Percentiles rank a stretch among this genome's conserved stretches.
Conservation (phyloP, 2,113 vertebrate genomes). For the Syrrhaptes paradoxus region DNA sequence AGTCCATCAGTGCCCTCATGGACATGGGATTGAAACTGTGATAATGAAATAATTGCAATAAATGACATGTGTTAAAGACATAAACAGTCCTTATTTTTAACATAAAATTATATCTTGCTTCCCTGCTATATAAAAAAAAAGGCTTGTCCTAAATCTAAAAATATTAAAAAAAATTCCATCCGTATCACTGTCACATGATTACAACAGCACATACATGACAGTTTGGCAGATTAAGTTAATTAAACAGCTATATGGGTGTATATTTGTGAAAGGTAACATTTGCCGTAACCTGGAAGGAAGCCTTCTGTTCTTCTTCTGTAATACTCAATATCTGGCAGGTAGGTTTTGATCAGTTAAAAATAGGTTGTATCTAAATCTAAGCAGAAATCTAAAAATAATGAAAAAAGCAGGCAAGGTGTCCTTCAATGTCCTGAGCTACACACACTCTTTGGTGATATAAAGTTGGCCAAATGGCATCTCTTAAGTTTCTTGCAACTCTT, state of each 20-base stretch:
- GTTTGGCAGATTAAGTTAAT: not conserved
- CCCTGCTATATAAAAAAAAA: not conserved
- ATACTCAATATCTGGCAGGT: not conserved
- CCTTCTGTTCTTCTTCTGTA: not conserved
- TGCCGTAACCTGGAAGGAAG: not conserved
- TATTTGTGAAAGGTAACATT: not conserved
- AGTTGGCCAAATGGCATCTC: not conserved
- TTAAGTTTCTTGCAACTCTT: conserved; percentile 20
- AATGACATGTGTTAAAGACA: not conserved
- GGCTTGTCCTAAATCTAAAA: not conserved
- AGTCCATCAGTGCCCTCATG: not conserved
- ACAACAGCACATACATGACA: not conserved
- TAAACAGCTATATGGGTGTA: not conserved
- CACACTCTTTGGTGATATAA: not conserved
- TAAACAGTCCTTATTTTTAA: not conserved
- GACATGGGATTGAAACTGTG: not conserved
- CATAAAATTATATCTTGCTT: not conserved
- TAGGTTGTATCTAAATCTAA: not conserved
- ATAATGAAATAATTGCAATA: not conserved
- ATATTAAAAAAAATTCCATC: not conserved
- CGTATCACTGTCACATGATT: not conserved
- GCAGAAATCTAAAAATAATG: not conserved
- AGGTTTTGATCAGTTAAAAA: not conserved
- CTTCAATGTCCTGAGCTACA: not conserved
- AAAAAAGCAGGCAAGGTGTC: not conserved